phyloP scores from a whole-genome alignment of 30 jellyfish, hydroid and myxozoan genomes.

The Mastigias papua region DNA sequence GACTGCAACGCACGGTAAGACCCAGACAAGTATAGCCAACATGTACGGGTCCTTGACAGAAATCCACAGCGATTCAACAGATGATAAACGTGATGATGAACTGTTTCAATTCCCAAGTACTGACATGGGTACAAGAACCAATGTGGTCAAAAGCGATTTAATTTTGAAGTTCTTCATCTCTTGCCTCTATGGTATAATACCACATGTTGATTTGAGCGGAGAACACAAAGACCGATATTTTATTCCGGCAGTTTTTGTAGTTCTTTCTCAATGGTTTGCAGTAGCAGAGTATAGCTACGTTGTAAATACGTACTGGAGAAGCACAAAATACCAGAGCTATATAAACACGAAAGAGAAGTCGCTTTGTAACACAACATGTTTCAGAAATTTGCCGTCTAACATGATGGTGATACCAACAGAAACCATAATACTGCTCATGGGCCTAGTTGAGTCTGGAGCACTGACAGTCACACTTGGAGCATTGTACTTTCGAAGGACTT shows the following conservation, averaged over 20 bases:
- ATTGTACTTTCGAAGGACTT: constrained; percentile 8
- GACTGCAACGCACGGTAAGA: too few species aligned
- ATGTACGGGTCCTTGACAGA: background rate
- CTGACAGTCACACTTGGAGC: constrained; percentile 34
- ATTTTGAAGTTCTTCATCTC: constrained; percentile 24
- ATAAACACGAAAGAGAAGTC: background rate
- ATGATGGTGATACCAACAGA: constrained; percentile 22
- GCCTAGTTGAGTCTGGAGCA: constrained; percentile 49
- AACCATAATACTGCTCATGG: constrained; percentile 32
- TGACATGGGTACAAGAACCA: background rate
- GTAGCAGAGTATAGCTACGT: constrained; percentile 19
- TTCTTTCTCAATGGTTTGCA: constrained; percentile 19
- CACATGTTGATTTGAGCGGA: background rate
- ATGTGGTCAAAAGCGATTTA: constrained; percentile 5
- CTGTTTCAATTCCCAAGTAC: background rate
- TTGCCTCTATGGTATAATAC: constrained; percentile 7
- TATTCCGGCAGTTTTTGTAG: constrained; percentile 16
- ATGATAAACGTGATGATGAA: too few species aligned
- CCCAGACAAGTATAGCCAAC: too few species aligned
- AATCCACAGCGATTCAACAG: background rate
- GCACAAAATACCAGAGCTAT: background rate
- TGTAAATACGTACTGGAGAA: background rate
- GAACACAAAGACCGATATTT: constrained; percentile 9
- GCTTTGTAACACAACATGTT: background rate
- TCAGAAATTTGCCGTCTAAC: background rate